phyloP scores from a whole-genome alignment of 2,113 vertebrate genomes.

The Chlorodrepanis virens region DNA sequence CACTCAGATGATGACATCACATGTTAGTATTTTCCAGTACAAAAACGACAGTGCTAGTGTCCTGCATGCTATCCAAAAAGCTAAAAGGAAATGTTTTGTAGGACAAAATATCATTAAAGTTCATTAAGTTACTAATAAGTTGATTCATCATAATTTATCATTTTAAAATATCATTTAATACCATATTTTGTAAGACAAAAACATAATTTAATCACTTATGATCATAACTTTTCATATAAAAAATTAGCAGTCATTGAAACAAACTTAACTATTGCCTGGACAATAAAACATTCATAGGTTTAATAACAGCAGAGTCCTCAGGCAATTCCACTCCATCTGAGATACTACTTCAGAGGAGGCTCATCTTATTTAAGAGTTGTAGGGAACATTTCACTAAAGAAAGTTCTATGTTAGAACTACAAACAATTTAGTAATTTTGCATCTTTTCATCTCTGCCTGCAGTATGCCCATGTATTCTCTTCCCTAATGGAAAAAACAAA shows the following conservation, averaged over 20 bases:
- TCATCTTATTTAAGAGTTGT: not conserved
- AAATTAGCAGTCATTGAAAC: not conserved
- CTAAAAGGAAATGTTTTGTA: not conserved
- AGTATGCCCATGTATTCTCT: not conserved
- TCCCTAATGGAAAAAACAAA: not conserved
- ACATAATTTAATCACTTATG: not conserved
- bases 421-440: not conserved
- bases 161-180: not conserved
- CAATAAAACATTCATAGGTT: not conserved
- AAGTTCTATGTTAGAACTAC: not conserved
- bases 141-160: not conserved
- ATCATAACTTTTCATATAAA: not conserved
- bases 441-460: not conserved
- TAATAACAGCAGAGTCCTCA: not conserved
- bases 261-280: not conserved
- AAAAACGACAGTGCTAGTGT: not conserved
- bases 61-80: not conserved
- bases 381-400: not conserved
- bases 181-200: not conserved
- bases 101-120: not conserved
- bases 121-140: not conserved
- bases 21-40: not conserved
- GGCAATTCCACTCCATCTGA: not conserved
- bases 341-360: not conserved
- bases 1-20: not conserved